Percentiles rank a stretch among this genome's conserved stretches.
phyloP scores from a whole-genome alignment of 2,797 vertebrate genomes.

The Echiichthys vipera region DNA sequence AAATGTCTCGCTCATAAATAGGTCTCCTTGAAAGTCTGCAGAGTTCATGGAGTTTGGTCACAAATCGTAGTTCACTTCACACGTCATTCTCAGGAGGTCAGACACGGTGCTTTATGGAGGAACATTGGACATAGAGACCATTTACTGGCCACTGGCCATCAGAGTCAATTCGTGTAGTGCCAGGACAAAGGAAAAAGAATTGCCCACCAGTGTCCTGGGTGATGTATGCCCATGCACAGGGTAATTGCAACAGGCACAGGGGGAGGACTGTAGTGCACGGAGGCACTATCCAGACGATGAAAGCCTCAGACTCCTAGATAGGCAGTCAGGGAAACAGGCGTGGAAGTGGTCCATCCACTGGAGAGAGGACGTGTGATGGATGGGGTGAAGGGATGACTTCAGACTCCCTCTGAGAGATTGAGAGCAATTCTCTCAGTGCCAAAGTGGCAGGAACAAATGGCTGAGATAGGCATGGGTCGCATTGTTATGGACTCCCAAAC shows the following conservation, averaged over 20 bases:
- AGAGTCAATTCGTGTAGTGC: slow-evolving; percentile 33
- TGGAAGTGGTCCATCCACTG: slow-evolving; percentile 67
- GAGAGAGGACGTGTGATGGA: slow-evolving; percentile 74
- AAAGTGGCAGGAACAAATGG: slow-evolving; percentile 80
- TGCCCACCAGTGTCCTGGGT: slow-evolving; percentile 50
- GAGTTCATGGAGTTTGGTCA: slow-evolving; percentile 43
- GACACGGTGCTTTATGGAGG: slow-evolving; percentile 44
- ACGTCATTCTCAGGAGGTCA: slow-evolving; percentile 30
- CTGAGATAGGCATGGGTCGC: slow-evolving; percentile 52
- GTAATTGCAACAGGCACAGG: slow-evolving; percentile 67
- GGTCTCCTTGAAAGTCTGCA: slow-evolving; percentile 13
- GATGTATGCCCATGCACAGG: slow-evolving; percentile 64
- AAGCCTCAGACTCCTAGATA: slow-evolving; percentile 35
- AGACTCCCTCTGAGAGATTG: slow-evolving; percentile 70
- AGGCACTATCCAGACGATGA: slow-evolving; percentile 53
- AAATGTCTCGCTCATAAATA: slow-evolving; percentile 12
- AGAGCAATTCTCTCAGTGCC: slow-evolving; percentile 69
- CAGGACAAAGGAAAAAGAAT: slow-evolving; percentile 47
- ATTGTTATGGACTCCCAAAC: slow-evolving; percentile 72
- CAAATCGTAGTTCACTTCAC: slow-evolving; percentile 37
- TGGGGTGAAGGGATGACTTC: slow-evolving; percentile 61
- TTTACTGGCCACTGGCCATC: slow-evolving; percentile 36
- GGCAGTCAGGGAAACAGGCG: slow-evolving; percentile 34
- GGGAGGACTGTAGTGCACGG: slow-evolving; percentile 33
- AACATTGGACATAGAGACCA: slow-evolving; percentile 9